Base-by-base conservation (phyloP, 1,140 invertebrate species). In the Sinonovacula constricta region DNA sequence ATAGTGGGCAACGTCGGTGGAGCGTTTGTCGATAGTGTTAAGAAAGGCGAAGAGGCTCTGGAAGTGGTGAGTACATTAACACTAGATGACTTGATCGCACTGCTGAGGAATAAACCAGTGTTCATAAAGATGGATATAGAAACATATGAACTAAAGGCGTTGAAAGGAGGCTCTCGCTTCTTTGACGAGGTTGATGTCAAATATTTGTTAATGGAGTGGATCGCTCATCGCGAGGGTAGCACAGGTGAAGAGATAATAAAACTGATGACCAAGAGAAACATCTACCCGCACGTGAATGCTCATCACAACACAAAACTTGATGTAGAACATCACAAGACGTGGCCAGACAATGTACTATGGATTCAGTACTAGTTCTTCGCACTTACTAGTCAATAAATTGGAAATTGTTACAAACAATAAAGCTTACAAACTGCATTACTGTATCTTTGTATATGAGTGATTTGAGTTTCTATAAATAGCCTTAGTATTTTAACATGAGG, bases 171-270 rank as follows among this genome's bases (percentile, higher is more conserved):
- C 2, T 59, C 53, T 22, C 49, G 78, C 18, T 77, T 87, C 26
- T 86, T 88, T 53, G 71, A 80, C 59, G 34, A 49, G 7, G 65
- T 82, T 30, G 66, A 78, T 28, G 77, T 88, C 12, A 60, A 76
- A 12, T 86, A 83, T 67, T 67, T 88, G 14, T 84, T 87, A 51
- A 86, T 88, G 85, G 87, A 87, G 69, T 88, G 87, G 87, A 1
- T 79, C 1, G 36, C 69, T 51, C 75, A 78, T 63, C 34, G 65
- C 28, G 14, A 69, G 4, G 31, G 33, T 69, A 57, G 70, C 18
- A 69, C 33, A 34, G 75, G 75, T 10, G 62, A 69, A 30, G 67
- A 69, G 31, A 68, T 78, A 45, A 78, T 78, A 49, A 15, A 62
- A 0, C 51, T 78, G 22, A 63, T 78, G 66, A 39, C 26, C n/a